Percentiles rank a stretch among this genome's conserved stretches.
These are phyloP conservation scores for Saimiri boliviensis DNA, from an alignment of 2,113 vertebrate genomes.

Conservation along the genomic window DNA sequence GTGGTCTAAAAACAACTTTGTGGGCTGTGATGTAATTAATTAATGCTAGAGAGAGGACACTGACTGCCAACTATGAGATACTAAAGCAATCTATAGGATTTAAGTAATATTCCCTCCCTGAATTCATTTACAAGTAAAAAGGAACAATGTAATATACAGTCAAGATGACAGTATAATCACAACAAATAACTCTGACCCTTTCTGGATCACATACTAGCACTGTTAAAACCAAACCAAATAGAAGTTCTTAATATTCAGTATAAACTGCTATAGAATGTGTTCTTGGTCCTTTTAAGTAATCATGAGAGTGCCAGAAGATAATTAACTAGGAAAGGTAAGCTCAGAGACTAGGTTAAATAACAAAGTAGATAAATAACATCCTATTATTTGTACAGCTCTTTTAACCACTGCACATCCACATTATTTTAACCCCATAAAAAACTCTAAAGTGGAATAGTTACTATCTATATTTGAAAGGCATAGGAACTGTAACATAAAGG, in stretches of 20 bases:
- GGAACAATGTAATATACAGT: background rate
- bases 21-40: background rate
- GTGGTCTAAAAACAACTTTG: background rate
- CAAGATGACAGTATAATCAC: background rate
- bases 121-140: conserved; percentile 20
- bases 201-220: background rate
- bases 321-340: conserved; percentile 16
- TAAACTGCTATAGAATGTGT: conserved; percentile 26
- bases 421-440: background rate
- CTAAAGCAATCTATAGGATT: background rate
- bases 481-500: background rate
- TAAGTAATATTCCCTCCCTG: background rate
- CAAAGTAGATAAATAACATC: background rate
- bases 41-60: background rate
- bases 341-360: background rate
- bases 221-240: conserved; percentile 9
- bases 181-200: background rate
- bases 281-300: conserved; percentile 37
- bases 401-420: background rate
- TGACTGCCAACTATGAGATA: background rate
- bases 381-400: background rate
- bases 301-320: conserved; percentile 4
- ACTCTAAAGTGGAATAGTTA: background rate
- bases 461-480: background rate
- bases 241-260: conserved; percentile 14